Percentiles rank a stretch among this genome's conserved stretches.
phyloP scores from a whole-genome alignment of 2,888 invertebrate species.

The Glyphotaelius pellucidus region DNA sequence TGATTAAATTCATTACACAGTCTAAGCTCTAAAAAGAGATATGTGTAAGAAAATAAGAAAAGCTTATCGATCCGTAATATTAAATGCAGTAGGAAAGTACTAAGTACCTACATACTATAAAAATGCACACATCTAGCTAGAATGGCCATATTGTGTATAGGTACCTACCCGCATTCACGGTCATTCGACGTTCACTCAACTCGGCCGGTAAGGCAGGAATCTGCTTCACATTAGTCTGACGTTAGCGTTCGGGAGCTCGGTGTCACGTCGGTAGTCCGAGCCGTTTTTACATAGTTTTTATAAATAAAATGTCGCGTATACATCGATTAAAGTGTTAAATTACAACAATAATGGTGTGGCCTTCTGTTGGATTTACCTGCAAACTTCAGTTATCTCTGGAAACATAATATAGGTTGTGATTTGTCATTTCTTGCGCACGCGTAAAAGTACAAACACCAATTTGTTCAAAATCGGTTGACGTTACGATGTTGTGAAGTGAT shows the following conservation, averaged over 20 bases:
- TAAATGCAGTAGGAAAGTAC: not conserved
- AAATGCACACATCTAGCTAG: not conserved
- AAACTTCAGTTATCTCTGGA: conserved; percentile 26
- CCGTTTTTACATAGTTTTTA: conserved; percentile 43
- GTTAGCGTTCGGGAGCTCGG: conserved; percentile 50
- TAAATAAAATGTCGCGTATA: conserved; percentile 48
- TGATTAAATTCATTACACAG: not conserved
- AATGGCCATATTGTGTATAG: not conserved
- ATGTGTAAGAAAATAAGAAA: not conserved
- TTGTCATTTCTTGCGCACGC: conserved; percentile 50
- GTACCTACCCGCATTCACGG: not conserved
- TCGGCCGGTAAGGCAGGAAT: conserved; percentile 55
- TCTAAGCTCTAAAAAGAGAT: not conserved
- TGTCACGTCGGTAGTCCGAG: conserved; percentile 53
- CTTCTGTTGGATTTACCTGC: conserved; percentile 12
- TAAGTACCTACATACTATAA: not conserved
- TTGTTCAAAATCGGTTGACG: conserved; percentile 6
- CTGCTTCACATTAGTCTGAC: conserved; percentile 61
- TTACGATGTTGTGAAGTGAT: conserved; percentile 24
- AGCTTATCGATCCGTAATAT: not conserved
- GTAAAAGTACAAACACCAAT: conserved; percentile 4
- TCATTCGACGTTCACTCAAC: conserved; percentile 44
- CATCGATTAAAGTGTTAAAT: conserved; percentile 42
- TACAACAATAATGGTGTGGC: conserved; percentile 45
- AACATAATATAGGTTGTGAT: conserved; percentile 35